Evolutionary conservation across 2,888 invertebrate genomes (phyloP), one percentile per base, ranked within the genome.

Genomic region (Drosophila helvetica): DNA sequence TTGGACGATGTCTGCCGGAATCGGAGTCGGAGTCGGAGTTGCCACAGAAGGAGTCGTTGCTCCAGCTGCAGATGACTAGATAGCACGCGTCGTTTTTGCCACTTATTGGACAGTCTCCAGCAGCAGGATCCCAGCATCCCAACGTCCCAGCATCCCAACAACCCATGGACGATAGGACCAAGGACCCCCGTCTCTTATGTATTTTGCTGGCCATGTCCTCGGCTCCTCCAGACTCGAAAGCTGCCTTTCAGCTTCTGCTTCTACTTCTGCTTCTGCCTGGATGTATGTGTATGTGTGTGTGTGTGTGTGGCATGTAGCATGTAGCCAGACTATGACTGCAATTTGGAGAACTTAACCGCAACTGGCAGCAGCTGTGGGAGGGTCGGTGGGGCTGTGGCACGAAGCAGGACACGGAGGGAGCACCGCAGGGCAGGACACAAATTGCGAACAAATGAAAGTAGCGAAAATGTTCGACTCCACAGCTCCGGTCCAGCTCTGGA

Each of bases 311-410:
- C 69, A 67, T 78, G 75, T 78, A 45, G 69, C 65, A 38, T 38
- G 38, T 38, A 38, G 33, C 60, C 81, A 86, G 82, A 78, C 82
- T 76, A 53, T 77, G 85, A 85, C 83, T 86, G 86, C 84, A 85
- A 86, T 85, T 85, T 84, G 74, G 80, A 80, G 84, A 85, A 82
- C 86, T 85, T 85, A 85, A 86, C 85, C 85, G 82, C 85, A 79
- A 66, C 66, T 66, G 66, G 63, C 72, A 70, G 63, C 48, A 55
- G 52, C 54, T 52, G 46, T 17, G 12, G 47, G 38, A n/a, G 38
- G 45, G 18, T 47, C 42, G 42, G 38, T 15, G 57, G 45, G 58
- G 53, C 22, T 8, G 12, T 25, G 4, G 43, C 58, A 43, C 59
- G 51, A 45, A 43, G 50, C 60, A 54, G 64, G 72, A 38, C 38